Conservation (phyloP, 2,797 vertebrate genomes). For the Otolemur crassicaudatus region DNA sequence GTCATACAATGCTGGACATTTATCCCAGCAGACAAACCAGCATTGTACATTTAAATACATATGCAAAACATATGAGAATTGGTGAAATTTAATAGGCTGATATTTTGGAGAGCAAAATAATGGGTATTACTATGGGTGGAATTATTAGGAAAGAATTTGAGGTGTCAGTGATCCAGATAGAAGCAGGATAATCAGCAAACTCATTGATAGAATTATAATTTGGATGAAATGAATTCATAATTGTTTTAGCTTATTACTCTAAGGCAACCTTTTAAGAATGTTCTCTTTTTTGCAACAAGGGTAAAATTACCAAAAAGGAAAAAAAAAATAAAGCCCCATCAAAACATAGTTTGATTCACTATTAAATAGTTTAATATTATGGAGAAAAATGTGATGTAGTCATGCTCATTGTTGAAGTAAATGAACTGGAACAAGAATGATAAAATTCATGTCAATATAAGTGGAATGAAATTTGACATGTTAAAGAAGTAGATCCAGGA, state of each 20-base stretch:
- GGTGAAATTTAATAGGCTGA: neutral
- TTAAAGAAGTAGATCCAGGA: conserved; percentile 11
- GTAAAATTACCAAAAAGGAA: conserved; percentile 41
- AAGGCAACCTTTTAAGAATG: neutral
- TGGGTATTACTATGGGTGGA: neutral
- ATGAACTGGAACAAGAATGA: neutral
- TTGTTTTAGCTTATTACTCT: conserved; percentile 36
- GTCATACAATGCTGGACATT: neutral
- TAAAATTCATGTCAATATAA: neutral
- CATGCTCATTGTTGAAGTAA: neutral
- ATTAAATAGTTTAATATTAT: neutral
- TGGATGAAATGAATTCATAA: conserved; percentile 26
- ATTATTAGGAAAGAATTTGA: conserved; percentile 52
- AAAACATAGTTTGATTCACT: conserved; percentile 34
- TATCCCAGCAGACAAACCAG: neutral
- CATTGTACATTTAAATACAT: neutral
- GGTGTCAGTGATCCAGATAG: neutral
- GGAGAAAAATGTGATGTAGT: neutral
- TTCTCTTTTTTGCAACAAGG: conserved; percentile 22
- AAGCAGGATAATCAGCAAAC: neutral
- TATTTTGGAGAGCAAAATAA: neutral
- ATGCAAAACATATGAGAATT: neutral
- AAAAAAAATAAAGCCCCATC: neutral
- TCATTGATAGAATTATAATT: conserved; percentile 39
- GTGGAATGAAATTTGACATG: conserved; percentile 28